These are phyloP conservation scores for Leuctra nigra DNA, from an alignment of 2,888 invertebrate genomes.

Conservation along the genomic window DNA sequence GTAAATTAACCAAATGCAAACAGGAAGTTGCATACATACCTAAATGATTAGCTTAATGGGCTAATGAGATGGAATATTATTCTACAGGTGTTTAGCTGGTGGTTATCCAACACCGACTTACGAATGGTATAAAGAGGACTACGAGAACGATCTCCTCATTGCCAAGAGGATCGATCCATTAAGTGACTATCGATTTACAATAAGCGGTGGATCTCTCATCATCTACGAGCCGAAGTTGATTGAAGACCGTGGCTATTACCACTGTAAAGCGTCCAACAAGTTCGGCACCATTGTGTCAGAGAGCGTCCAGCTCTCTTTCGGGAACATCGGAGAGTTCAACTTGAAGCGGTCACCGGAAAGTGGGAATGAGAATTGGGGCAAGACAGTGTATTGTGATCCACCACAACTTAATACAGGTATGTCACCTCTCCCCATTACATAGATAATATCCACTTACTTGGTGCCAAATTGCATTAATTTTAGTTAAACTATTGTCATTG, in stretches of 20 bases:
- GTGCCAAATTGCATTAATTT: no score
- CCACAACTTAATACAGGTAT: slow-evolving; percentile 80
- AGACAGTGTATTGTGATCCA: slow-evolving; percentile 86
- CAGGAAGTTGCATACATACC: no score
- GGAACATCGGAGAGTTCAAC: slow-evolving; percentile 83
- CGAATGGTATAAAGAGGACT: slow-evolving; percentile 85
- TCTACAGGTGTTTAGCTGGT: slow-evolving; percentile 63
- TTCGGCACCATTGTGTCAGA: slow-evolving; percentile 86
- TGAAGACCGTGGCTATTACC: slow-evolving; percentile 79
- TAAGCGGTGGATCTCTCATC: slow-evolving; percentile 87
- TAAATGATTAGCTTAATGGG: no score
- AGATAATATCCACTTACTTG: no score
- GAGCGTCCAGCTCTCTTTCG: slow-evolving; percentile 81
- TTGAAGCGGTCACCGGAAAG: slow-evolving; percentile 74
- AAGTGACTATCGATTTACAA: slow-evolving; percentile 63
- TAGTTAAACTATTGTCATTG: no score
- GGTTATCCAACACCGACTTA: slow-evolving; percentile 88
- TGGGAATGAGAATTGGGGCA: slow-evolving; percentile 91
- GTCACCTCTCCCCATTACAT: no score
- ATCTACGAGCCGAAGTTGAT: slow-evolving; percentile 76
- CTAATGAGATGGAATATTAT: neutral
- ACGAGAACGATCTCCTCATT: slow-evolving; percentile 67
- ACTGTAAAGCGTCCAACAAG: slow-evolving; percentile 84
- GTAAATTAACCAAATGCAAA: no score
- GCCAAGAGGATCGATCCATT: slow-evolving; percentile 73